Evolutionary conservation across 2,797 vertebrate species (phyloP).

Genomic region (Lagodon rhomboides): DNA sequence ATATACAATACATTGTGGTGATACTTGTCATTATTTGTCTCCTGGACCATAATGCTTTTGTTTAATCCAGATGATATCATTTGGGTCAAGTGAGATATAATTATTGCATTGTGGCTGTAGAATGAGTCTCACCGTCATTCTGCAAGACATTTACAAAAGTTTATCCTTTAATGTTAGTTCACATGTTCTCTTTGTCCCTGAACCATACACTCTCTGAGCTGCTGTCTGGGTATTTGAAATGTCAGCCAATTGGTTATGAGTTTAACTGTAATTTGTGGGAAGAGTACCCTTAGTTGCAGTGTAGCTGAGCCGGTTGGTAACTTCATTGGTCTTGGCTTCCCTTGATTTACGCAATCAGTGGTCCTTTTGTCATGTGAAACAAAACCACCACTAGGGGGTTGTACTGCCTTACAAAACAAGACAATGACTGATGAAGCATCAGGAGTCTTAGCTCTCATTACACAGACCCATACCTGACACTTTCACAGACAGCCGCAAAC

Average conservation of each 20-base stretch:
- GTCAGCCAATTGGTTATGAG: background rate
- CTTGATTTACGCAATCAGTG: background rate
- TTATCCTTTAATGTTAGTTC: background rate
- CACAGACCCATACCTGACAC: background rate
- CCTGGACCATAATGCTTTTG: background rate
- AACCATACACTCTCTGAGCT: background rate
- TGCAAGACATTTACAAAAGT: background rate
- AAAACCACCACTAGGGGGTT: slow-evolving; percentile 58
- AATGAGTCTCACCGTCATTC: background rate
- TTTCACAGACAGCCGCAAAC: background rate
- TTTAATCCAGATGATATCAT: background rate
- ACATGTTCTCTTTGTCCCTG: background rate
- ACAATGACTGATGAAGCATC: background rate
- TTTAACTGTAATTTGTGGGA: slow-evolving; percentile 1
- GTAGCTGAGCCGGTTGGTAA: background rate
- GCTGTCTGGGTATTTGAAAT: background rate
- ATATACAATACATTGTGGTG: background rate
- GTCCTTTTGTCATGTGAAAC: background rate
- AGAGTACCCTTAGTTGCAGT: background rate
- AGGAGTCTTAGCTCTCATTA: background rate
- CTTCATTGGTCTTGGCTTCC: background rate
- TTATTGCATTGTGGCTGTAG: background rate
- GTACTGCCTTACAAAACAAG: slow-evolving; percentile 25
- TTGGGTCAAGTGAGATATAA: background rate
- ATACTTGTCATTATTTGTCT: background rate